Evolutionary conservation across 2,113 vertebrate species (phyloP).

Genomic region (Rana temporaria): DNA sequence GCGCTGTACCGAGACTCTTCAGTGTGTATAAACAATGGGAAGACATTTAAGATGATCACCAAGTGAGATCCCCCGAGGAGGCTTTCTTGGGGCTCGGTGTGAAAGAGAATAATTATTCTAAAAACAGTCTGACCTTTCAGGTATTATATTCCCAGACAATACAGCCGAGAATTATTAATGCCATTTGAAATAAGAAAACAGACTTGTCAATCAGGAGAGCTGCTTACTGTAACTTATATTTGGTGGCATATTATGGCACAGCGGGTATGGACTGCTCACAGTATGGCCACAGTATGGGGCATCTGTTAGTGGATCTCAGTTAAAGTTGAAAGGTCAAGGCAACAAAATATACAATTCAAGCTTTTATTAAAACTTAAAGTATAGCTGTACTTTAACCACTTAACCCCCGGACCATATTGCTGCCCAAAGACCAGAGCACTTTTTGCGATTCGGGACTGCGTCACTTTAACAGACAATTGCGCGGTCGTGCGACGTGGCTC

Average conservation of each 20-base stretch:
- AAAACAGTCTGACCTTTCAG: slow-evolving; percentile 46
- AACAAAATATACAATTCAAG: not conserved
- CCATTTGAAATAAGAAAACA: slow-evolving; percentile 8
- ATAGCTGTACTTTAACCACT: too few relatives aligned
- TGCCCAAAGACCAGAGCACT: too few relatives aligned
- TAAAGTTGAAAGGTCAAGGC: slow-evolving; percentile 27
- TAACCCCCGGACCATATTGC: too few relatives aligned
- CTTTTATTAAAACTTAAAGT: too few relatives aligned
- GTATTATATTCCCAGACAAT: slow-evolving; percentile 47
- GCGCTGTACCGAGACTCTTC: not conserved
- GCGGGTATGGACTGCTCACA: slow-evolving; percentile 4
- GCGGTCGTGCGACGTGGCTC: too few relatives aligned
- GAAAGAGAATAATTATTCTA: slow-evolving; percentile 45
- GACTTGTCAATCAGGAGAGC: slow-evolving; percentile 33
- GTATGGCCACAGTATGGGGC: not conserved
- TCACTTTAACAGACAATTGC: too few relatives aligned
- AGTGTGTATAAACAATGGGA: slow-evolving; percentile 29
- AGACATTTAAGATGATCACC: slow-evolving; percentile 46
- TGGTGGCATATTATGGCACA: slow-evolving; percentile 42
- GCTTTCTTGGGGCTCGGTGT: slow-evolving; percentile 23
- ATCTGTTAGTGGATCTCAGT: slow-evolving; percentile 15
- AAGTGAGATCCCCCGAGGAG: slow-evolving; percentile 43
- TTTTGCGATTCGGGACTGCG: too few relatives aligned
- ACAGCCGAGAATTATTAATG: slow-evolving; percentile 22
- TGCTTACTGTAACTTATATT: slow-evolving; percentile 20